These are phyloP conservation scores for Zaprionus ornatus DNA, from an alignment of 1,140 invertebrate species.

Conservation along the genomic window DNA sequence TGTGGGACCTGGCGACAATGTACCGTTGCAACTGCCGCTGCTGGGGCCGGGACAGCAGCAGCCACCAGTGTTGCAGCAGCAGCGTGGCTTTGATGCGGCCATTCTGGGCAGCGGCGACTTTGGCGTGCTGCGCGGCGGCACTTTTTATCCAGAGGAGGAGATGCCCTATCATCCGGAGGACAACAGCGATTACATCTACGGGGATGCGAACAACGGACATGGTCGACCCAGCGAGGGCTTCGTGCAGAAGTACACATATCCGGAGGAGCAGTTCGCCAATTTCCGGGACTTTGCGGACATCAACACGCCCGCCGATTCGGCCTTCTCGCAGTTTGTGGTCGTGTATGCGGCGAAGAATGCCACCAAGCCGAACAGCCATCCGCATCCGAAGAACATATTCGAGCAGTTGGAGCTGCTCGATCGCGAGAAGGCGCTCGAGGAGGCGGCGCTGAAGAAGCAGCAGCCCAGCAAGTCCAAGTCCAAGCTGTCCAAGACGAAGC, in stretches of 20 bases:
- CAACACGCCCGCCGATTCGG: conserved; percentile 91
- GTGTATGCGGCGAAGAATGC: conserved; percentile 91
- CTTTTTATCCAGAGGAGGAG: conserved; percentile 88
- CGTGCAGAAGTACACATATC: conserved; percentile 85
- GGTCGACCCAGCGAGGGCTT: conserved; percentile 85
- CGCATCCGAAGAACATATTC: conserved; percentile 91
- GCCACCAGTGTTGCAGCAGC: conserved; percentile 47
- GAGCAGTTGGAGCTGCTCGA: conserved; percentile 90
- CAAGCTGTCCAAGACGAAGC: conserved; percentile 88
- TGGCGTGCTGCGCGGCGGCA: conserved; percentile 93
- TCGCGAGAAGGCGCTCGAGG: conserved; percentile 84
- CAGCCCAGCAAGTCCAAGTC: conserved; percentile 86
- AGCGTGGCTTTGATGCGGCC: conserved; percentile 80
- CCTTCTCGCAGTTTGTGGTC: conserved; percentile 92
- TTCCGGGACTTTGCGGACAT: conserved; percentile 95
- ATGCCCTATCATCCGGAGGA: conserved; percentile 85
- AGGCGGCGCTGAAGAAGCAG: conserved; percentile 73
- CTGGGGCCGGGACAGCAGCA: conserved; percentile 35
- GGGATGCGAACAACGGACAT: conserved; percentile 87
- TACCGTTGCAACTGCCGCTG: conserved; percentile 55
- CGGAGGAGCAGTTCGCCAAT: conserved; percentile 92
- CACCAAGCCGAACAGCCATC: conserved; percentile 80
- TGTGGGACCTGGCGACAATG: conserved; percentile 21
- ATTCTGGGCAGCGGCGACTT: conserved; percentile 94
- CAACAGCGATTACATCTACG: conserved; percentile 85